Percentiles rank a stretch among this genome's conserved stretches.
phyloP scores from a whole-genome alignment of 2,888 invertebrate species.

The Cephus nigrinus region DNA sequence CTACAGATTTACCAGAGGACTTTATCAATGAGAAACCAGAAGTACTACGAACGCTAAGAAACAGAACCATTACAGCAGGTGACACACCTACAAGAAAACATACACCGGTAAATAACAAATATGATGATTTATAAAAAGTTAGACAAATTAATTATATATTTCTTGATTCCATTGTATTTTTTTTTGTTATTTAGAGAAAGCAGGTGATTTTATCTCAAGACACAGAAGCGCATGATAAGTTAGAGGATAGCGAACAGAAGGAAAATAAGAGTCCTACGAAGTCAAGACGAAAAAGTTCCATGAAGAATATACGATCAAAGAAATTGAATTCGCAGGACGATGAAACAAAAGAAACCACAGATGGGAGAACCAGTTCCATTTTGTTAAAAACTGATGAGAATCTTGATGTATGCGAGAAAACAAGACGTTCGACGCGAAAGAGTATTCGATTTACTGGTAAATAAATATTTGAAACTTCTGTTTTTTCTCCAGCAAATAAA shows the following conservation, averaged over 20 bases:
- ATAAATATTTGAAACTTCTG: neutral
- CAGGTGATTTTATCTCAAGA: conserved; percentile 7
- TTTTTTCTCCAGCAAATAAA: conserved; percentile 13
- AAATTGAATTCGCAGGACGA: neutral
- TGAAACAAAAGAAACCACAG: neutral
- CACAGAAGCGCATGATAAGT: neutral
- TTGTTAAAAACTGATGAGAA: neutral
- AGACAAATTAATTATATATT: conserved; percentile 10
- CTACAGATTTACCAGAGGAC: neutral
- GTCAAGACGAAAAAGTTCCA: neutral
- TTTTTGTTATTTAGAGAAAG: neutral
- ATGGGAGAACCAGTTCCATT: neutral
- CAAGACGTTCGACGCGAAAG: conserved; percentile 34
- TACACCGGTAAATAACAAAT: conserved; percentile 15
- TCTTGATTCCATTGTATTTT: neutral
- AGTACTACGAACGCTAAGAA: conserved; percentile 28
- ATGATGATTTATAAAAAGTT: neutral
- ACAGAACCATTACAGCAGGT: conserved; percentile 27
- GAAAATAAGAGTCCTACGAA: conserved; percentile 18
- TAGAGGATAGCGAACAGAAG: conserved; percentile 11
- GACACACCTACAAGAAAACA: conserved; percentile 14
- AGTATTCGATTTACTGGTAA: conserved; percentile 40
- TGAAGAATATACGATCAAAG: neutral
- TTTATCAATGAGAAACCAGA: neutral
- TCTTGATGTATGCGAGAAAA: neutral